Percentiles rank a stretch among this genome's conserved stretches.
phyloP scores from a whole-genome alignment of 2,113 vertebrate genomes.

The Cichladusa arquata region DNA sequence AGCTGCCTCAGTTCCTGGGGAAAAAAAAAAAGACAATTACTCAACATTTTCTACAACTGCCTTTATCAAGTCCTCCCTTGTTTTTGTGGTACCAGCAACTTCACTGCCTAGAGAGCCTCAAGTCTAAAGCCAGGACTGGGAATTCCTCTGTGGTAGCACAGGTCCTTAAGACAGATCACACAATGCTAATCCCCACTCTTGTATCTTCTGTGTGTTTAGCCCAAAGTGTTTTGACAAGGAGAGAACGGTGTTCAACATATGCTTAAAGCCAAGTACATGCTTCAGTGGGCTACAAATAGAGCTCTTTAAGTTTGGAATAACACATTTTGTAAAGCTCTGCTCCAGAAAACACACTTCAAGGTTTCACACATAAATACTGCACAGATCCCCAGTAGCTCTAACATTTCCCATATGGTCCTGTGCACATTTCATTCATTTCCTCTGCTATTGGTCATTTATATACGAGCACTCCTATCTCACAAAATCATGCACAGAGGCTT shows the following conservation, averaged over 20 bases:
- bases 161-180: neutral
- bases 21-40: neutral
- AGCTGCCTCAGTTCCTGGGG: neutral
- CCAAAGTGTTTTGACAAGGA: neutral
- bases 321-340: neutral
- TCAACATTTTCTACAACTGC: neutral
- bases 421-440: neutral
- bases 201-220: neutral
- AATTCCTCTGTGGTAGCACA: neutral
- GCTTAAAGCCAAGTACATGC: neutral
- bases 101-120: neutral
- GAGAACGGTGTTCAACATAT: neutral
- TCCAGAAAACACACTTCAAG: constrained; percentile 11
- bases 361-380: neutral
- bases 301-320: neutral
- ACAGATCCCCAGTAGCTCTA: neutral
- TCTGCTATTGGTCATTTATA: neutral
- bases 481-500: neutral
- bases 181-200: neutral
- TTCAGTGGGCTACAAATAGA: neutral
- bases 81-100: neutral
- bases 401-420: neutral
- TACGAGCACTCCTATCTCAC: neutral
- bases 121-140: neutral
- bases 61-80: neutral